Percentiles rank a stretch among this genome's conserved stretches.
These are phyloP conservation scores for Oncorhynchus keta DNA, from an alignment of 2,113 vertebrate genomes.

Conservation along the genomic window DNA sequence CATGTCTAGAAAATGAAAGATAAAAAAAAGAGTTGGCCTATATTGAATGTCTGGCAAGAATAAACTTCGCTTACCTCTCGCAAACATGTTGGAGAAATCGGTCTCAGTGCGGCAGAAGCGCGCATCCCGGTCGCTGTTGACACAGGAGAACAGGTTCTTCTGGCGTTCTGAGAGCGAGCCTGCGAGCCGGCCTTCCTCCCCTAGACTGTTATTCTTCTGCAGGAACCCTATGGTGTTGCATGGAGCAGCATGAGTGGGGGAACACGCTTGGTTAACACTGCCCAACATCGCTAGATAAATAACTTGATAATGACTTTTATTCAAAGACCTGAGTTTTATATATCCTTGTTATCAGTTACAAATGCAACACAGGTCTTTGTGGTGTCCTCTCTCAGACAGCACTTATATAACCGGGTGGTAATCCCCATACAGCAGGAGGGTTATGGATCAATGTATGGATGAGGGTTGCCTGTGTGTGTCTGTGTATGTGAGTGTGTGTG, in stretches of 20 bases:
- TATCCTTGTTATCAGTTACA: not conserved
- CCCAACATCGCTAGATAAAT: constrained; percentile 60
- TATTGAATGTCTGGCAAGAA: not conserved
- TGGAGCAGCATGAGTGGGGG: constrained; percentile 65
- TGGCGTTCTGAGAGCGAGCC: constrained; percentile 60
- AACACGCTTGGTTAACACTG: constrained; percentile 55
- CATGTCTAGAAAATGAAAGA: too few species aligned
- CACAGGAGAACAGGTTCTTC: constrained; percentile 84
- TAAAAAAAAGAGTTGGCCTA: too few species aligned
- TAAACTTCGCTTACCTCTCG: constrained; percentile 79
- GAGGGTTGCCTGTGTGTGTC: not conserved
- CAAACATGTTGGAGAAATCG: constrained; percentile 96
- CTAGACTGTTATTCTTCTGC: constrained; percentile 96
- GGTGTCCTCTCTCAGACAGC: not conserved
- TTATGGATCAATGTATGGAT: not conserved
- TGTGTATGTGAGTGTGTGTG: not conserved
- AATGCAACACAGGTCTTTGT: not conserved
- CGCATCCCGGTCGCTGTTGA: constrained; percentile 85
- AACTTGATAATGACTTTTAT: not conserved
- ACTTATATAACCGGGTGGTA: not conserved
- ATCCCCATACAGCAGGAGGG: not conserved
- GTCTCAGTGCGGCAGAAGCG: constrained; percentile 88
- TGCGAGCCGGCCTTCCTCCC: constrained; percentile 87
- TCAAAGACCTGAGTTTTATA: not conserved
- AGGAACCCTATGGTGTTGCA: constrained; percentile 88